A percentile compares a stretch with the other conserved stretches of the same genome.
phyloP scores from a whole-genome alignment of 2,797 vertebrate genomes.

The Eremophila alpestris region DNA sequence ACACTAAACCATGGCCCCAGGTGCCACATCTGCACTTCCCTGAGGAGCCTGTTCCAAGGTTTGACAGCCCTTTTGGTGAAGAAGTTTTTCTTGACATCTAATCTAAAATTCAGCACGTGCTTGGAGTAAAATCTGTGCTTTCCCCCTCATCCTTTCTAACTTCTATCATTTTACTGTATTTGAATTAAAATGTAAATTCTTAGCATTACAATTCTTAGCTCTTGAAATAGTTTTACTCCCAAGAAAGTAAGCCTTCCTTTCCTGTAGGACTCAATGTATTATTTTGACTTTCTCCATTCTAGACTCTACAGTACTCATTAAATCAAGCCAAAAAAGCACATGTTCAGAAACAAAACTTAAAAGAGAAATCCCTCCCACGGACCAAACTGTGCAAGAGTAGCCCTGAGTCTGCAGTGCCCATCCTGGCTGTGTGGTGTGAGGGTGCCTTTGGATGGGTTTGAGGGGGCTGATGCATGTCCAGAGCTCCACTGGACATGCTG shows the following conservation, averaged over 20 bases:
- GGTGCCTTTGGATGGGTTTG: neutral
- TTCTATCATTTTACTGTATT: neutral
- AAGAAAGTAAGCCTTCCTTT: neutral
- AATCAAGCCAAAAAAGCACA: neutral
- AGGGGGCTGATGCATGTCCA: neutral
- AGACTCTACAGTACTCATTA: neutral
- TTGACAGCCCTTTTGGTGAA: neutral
- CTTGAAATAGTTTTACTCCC: neutral
- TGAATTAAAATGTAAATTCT: neutral
- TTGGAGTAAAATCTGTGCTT: neutral
- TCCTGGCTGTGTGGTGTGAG: accelerated
- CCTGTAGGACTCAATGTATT: neutral
- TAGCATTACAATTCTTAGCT: neutral
- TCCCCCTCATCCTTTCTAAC: neutral
- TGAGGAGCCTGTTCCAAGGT: neutral
- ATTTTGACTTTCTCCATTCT: constrained; percentile 7
- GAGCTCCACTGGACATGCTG: neutral
- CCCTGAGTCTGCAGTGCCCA: neutral
- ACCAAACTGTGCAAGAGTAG: neutral
- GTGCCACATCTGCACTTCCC: neutral
- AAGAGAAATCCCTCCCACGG: neutral
- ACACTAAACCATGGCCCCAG: neutral
- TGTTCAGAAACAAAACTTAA: neutral
- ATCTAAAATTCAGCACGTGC: neutral
- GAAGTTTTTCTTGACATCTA: neutral